Percentiles rank a stretch among this genome's conserved stretches.
Conservation (phyloP, 1,140 invertebrate species). For the Heliconius melpomene region DNA sequence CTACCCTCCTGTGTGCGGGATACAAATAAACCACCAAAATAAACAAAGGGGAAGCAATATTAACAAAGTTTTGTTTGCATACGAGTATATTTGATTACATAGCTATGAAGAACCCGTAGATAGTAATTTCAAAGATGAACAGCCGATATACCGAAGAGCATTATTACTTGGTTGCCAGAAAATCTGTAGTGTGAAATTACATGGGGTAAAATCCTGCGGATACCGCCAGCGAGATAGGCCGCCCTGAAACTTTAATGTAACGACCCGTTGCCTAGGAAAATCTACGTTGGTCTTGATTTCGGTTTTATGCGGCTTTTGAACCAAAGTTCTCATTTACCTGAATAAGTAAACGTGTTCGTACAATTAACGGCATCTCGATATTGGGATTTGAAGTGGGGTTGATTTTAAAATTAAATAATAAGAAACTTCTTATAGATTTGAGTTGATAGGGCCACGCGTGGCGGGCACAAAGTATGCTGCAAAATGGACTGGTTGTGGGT, state of each 20-base stretch:
- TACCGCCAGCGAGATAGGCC: slow-evolving; percentile 52
- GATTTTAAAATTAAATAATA: slow-evolving; percentile 1
- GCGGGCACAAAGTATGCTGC: no score
- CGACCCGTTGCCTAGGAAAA: slow-evolving; percentile 60
- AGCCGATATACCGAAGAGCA: slow-evolving; percentile 36
- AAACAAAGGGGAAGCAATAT: neutral
- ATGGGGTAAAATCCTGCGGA: slow-evolving; percentile 58
- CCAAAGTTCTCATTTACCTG: slow-evolving; percentile 45
- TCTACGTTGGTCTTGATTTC: slow-evolving; percentile 62
- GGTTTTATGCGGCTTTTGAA: slow-evolving; percentile 52
- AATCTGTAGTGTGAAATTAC: slow-evolving; percentile 71
- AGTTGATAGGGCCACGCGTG: no score
- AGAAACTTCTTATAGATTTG: no score
- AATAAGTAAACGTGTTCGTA: slow-evolving; percentile 40
- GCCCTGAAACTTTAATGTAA: slow-evolving; percentile 71
- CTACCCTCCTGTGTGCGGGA: no score
- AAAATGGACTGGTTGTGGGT: no score
- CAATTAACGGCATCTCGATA: slow-evolving; percentile 32
- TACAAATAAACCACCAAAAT: no score
- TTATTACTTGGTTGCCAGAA: slow-evolving; percentile 56
- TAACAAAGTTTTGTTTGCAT: slow-evolving; percentile 10
- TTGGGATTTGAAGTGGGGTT: neutral
- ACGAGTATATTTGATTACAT: slow-evolving; percentile 10
- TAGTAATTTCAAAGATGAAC: slow-evolving; percentile 30
- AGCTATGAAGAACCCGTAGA: slow-evolving; percentile 12